A percentile compares a stretch with the other conserved stretches of the same genome.
phyloP scores from a whole-genome alignment of 2,797 vertebrate genomes.

The Clarias laeviceps region DNA sequence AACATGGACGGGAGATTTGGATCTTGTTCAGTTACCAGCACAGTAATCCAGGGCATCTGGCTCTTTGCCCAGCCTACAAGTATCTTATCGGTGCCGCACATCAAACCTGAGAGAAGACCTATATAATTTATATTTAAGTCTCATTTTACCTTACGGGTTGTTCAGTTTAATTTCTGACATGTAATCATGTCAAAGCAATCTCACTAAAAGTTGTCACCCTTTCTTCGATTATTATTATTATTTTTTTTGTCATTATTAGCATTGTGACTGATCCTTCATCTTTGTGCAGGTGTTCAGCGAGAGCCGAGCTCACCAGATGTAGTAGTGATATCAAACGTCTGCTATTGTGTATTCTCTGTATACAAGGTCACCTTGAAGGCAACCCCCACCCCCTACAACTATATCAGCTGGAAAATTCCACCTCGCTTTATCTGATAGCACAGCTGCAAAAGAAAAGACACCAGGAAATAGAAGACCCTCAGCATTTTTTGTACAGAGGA shows the following conservation, averaged over 20 bases:
- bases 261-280: not conserved
- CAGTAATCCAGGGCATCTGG: constrained; percentile 27
- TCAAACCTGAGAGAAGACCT: constrained; percentile 45
- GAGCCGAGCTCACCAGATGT: not conserved
- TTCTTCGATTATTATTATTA: not conserved
- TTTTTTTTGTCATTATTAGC: not conserved
- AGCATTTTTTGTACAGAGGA: constrained; percentile 26
- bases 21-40: constrained; percentile 14
- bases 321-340: constrained; percentile 8
- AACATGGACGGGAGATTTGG: not conserved
- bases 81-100: constrained; percentile 55
- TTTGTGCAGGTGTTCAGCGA: not conserved
- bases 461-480: constrained; percentile 19
- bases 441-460: constrained; percentile 39
- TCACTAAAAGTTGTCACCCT: constrained; percentile 47
- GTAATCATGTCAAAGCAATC: constrained; percentile 53
- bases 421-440: constrained; percentile 49
- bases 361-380: constrained; percentile 63
- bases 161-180: constrained; percentile 57
- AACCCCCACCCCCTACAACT: constrained; percentile 21
- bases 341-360: constrained; percentile 47
- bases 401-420: constrained; percentile 56
- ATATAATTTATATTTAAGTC: constrained; percentile 38
- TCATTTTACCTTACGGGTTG: constrained; percentile 37
- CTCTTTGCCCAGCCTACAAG: constrained; percentile 37